A percentile compares a stretch with the other conserved stretches of the same genome.
phyloP scores from a whole-genome alignment of 2,888 invertebrate genomes.

The Scaptomyza reducta region DNA sequence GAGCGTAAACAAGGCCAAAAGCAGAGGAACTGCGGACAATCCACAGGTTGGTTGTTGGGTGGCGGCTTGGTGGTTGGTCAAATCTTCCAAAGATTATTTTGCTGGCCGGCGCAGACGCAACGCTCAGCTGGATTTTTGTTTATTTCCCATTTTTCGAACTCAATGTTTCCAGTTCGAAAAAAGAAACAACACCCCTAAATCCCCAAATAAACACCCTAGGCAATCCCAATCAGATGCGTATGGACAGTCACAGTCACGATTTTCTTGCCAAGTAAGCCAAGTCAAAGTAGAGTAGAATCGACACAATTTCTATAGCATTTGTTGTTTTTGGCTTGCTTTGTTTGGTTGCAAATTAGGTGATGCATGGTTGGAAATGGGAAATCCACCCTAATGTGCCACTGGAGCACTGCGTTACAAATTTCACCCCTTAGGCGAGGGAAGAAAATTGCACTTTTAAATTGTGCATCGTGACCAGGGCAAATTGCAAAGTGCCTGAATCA shows the following conservation, averaged over 20 bases:
- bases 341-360: conserved; percentile 42
- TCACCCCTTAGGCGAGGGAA: conserved; percentile 56
- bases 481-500: conserved; percentile 63
- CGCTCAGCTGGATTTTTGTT: conserved; percentile 64
- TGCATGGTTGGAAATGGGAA: conserved; percentile 11
- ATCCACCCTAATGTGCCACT: conserved; percentile 39
- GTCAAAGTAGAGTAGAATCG: conserved; percentile 33
- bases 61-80: conserved; percentile 11
- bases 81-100: conserved; percentile 38
- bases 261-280: conserved; percentile 56
- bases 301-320: conserved; percentile 51
- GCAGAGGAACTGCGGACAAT: conserved; percentile 41
- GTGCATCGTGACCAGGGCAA: conserved; percentile 76
- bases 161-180: conserved; percentile 39
- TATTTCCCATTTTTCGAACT: conserved; percentile 68
- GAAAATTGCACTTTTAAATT: conserved; percentile 74
- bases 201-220: conserved; percentile 25
- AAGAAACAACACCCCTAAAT: conserved; percentile 25
- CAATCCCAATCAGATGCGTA: conserved; percentile 50
- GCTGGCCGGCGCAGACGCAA: conserved; percentile 50
- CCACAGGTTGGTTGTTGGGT: conserved; percentile 74
- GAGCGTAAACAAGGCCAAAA: conserved; percentile 56
- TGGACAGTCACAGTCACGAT: conserved; percentile 68
- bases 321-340: conserved; percentile 35
- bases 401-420: conserved; percentile 30